Conservation (phyloP, 2,888 invertebrate species). For the Idaea dimidiata region DNA sequence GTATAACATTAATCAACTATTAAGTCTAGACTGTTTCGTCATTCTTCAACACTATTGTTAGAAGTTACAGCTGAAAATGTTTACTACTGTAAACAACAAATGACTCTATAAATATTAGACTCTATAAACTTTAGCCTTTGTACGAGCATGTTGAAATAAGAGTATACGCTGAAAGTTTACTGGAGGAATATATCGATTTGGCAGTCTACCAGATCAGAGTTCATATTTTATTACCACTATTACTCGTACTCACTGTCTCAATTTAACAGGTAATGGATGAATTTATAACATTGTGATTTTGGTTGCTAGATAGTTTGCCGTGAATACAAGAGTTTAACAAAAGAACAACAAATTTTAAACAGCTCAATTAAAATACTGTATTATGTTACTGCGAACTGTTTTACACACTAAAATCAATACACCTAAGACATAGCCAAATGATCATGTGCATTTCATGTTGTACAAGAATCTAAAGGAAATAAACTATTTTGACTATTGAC, state of each 20-base stretch:
- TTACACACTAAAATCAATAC: too few species aligned
- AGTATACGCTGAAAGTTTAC: neutral
- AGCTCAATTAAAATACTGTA: too few species aligned
- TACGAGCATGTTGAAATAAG: neutral
- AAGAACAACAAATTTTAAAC: too few species aligned
- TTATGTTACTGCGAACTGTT: too few species aligned
- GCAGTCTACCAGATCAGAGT: conserved; percentile 1
- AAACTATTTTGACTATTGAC: too few species aligned
- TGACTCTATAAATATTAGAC: conserved; percentile 5
- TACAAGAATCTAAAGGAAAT: too few species aligned
- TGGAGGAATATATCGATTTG: neutral
- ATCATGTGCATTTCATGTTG: too few species aligned
- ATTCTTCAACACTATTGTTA: neutral
- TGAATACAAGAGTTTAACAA: too few species aligned
- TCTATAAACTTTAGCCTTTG: neutral
- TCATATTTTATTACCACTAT: neutral
- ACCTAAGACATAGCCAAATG: too few species aligned
- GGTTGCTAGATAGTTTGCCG: neutral
- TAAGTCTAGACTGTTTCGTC: neutral
- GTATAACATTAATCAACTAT: neutral
- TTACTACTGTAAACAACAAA: neutral
- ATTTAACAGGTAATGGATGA: conserved; percentile 2
- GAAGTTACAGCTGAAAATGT: neutral
- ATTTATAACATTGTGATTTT: conserved; percentile 4
- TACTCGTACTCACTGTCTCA: neutral